phyloP scores from a whole-genome alignment of 2,888 invertebrate species.

The Tachina fera region DNA sequence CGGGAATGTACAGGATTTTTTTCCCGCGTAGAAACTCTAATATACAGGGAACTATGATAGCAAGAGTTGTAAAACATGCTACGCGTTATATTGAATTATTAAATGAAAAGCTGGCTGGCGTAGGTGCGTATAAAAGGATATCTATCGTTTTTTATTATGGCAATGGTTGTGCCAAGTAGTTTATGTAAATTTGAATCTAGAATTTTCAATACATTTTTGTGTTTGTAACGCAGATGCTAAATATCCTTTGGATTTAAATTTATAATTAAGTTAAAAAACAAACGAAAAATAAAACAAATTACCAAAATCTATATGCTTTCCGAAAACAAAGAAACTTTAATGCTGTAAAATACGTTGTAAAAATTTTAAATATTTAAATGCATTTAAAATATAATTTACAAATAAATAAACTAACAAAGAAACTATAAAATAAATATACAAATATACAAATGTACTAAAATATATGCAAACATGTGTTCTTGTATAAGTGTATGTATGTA shows the following conservation, averaged over 20 bases:
- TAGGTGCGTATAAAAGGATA: no score
- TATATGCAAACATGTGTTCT: not conserved
- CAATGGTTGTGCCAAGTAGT: no score
- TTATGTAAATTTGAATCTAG: not conserved
- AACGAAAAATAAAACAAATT: not conserved
- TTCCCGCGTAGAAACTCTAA: no score
- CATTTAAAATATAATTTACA: conserved; percentile 17
- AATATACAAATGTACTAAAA: not conserved
- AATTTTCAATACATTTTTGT: conserved; percentile 2
- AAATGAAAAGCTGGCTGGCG: no score
- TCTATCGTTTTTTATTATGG: no score
- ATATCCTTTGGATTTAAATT: not conserved
- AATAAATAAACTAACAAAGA: conserved; percentile 31
- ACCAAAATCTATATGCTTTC: not conserved
- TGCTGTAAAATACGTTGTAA: not conserved
- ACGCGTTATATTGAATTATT: no score
- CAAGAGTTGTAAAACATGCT: no score
- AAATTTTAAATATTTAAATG: not conserved
- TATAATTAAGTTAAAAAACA: not conserved
- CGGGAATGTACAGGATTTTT: no score
- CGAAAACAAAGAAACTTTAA: not conserved
- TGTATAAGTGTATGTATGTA: not conserved
- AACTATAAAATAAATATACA: not conserved
- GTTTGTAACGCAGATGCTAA: not conserved
- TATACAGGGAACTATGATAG: no score